These are phyloP conservation scores for Fabriciana adippe DNA, from an alignment of 2,888 invertebrate genomes.

Conservation along the genomic window DNA sequence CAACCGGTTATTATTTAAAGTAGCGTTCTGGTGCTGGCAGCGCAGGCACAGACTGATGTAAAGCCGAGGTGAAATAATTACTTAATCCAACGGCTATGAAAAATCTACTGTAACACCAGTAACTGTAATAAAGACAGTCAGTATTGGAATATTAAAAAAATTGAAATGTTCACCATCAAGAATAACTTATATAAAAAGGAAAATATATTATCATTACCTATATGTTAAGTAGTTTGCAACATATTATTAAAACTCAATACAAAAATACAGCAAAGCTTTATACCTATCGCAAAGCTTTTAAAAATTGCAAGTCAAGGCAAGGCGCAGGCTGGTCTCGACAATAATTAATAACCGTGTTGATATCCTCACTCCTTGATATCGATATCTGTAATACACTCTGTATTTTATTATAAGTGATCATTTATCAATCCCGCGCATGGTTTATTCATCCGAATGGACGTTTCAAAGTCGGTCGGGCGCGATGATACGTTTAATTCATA, in stretches of 20 bases:
- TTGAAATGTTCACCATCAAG: too few species aligned
- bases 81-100: not conserved
- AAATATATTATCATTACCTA: too few species aligned
- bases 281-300: not conserved
- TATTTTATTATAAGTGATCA: conserved; percentile 13
- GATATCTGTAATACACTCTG: not conserved
- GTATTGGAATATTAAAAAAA: not conserved
- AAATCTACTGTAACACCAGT: too few species aligned
- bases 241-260: too few species aligned
- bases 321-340: conserved; percentile 6
- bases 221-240: too few species aligned
- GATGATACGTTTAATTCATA: not conserved
- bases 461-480: conserved; percentile 18
- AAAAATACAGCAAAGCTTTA: not conserved
- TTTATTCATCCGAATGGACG: conserved; percentile 15
- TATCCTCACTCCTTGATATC: conserved; percentile 2
- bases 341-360: conserved; percentile 14
- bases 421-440: conserved; percentile 15
- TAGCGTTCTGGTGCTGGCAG: not conserved
- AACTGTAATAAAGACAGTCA: not conserved
- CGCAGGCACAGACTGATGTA: conserved; percentile 7
- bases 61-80: conserved; percentile 26
- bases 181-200: too few species aligned
- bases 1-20: conserved; percentile 29
- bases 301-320: not conserved